A percentile compares a stretch with the other conserved stretches of the same genome.
Evolutionary conservation across 2,113 vertebrate genomes (phyloP).

Genomic region (Peromyscus californicus): DNA sequence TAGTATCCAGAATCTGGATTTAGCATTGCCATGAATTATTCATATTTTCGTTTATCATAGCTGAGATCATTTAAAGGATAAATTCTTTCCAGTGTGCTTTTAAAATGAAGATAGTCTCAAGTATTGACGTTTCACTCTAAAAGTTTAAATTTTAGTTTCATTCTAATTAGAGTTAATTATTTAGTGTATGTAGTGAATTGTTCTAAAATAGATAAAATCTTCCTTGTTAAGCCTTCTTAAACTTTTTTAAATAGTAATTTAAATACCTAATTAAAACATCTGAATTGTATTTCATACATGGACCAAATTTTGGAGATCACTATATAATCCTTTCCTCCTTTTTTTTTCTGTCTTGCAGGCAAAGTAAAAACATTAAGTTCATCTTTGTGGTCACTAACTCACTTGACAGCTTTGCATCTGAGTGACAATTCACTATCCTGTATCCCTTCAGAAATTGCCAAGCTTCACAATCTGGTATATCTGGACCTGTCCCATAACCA

Average conservation of each 20-base stretch:
- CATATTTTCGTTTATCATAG: background rate
- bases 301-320: background rate
- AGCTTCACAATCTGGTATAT: slow-evolving; percentile 99
- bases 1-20: background rate
- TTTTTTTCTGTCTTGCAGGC: slow-evolving; percentile 87
- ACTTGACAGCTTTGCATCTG: slow-evolving; percentile 98
- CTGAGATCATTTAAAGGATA: slow-evolving; percentile 41
- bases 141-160: slow-evolving; percentile 46
- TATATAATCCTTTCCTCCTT: background rate
- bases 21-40: slow-evolving; percentile 40
- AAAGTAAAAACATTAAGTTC: slow-evolving; percentile 97
- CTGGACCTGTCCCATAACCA: slow-evolving; percentile 99
- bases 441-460: slow-evolving; percentile 99
- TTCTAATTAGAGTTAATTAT: slow-evolving; percentile 33
- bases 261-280: slow-evolving; percentile 1
- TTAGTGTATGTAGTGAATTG: slow-evolving; percentile 7
- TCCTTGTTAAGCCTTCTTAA: background rate
- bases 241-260: slow-evolving; percentile 18
- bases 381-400: slow-evolving; percentile 97
- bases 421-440: slow-evolving; percentile 98
- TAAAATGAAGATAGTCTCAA: slow-evolving; percentile 45
- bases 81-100: slow-evolving; percentile 31
- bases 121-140: slow-evolving; percentile 1
- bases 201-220: slow-evolving; percentile 28
- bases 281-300: slow-evolving; percentile 19